Base-by-base conservation (phyloP, 1,140 invertebrate species). In the Coelopa frigida region DNA sequence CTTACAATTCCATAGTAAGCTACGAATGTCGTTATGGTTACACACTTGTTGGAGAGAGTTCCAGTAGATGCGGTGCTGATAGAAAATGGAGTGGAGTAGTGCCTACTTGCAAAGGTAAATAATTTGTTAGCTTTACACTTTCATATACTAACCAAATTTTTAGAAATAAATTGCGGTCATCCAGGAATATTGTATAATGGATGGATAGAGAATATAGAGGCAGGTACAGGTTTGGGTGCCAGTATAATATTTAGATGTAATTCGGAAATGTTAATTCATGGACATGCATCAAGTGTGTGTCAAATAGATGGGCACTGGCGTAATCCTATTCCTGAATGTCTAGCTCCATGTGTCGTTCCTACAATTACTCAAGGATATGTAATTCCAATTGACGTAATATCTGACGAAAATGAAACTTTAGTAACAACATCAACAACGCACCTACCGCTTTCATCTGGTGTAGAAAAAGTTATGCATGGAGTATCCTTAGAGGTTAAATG, bases 1-100 rank as follows among this genome's bases (percentile, higher is more conserved):
- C 89, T 2, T 98, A 94, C 78, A 94, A 94, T 64, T 89, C 92
- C 0, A 83, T 92, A 42, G 88, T 95, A 4, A 84, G 83, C 31
- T 97, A 95, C 70, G 89, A 93, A 58, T 98, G 94, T 72, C 85
- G 88, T 55, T 89, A 89, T 61, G 92, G 92, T 1, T 96, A 86
- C 70, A 83, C 83, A 22, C 75, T 98, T n/a, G 78, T 89, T 2
- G 94, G 93, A 1, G 85, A 89, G 47, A 75, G 78, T 4, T 94
- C 89, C 5, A 76, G 94, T 59, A 78, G 85, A 33, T 98, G 94
- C 71, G 84, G 85, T 3, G 85, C 91, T 3, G 89, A 96, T 70
- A 85, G 85, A 63, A 83, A 85, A 64, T 98, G 94, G 94, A 85
- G 87, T 12, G 94, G 89, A 23, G 75, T 78, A 11, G 78, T 87